phyloP scores from a whole-genome alignment of 2,797 vertebrate species.

The Schizopygopsis pylzovi region DNA sequence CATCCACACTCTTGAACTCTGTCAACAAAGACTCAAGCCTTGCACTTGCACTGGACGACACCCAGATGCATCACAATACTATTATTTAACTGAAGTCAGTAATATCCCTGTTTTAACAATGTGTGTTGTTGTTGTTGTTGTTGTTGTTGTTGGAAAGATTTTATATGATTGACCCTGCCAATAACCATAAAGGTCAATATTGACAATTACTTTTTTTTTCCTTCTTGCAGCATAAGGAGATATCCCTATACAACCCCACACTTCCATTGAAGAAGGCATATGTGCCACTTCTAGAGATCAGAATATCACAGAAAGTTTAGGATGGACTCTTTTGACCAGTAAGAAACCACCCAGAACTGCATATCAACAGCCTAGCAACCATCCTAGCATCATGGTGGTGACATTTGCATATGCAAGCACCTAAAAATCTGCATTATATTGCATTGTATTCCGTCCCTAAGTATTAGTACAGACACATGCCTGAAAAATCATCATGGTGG shows the following conservation, averaged over 20 bases:
- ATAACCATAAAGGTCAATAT: not conserved
- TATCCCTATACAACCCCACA: not conserved
- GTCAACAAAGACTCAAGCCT: too few relatives aligned
- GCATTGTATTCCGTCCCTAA: not conserved
- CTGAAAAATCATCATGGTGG: conserved; percentile 43
- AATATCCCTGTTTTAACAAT: too few relatives aligned
- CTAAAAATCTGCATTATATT: not conserved
- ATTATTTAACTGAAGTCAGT: too few relatives aligned
- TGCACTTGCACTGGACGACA: too few relatives aligned
- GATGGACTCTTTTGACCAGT: not conserved
- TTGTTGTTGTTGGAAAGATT: too few relatives aligned
- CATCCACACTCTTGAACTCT: too few relatives aligned
- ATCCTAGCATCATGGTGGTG: not conserved
- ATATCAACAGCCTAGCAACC: not conserved
- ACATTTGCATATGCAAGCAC: not conserved
- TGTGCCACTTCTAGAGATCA: not conserved
- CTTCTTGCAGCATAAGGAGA: not conserved
- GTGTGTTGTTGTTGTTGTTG: too few relatives aligned
- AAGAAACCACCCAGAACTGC: not conserved
- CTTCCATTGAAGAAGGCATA: not conserved
- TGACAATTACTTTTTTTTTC: not conserved
- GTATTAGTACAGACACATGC: conserved; percentile 13
- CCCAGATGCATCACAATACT: too few relatives aligned
- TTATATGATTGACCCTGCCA: too few relatives aligned
- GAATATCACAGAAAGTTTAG: not conserved